Evolutionary conservation across 2,797 vertebrate species (phyloP), one percentile per base, ranked within the genome.

Genomic region (Acanthornis magna): DNA sequence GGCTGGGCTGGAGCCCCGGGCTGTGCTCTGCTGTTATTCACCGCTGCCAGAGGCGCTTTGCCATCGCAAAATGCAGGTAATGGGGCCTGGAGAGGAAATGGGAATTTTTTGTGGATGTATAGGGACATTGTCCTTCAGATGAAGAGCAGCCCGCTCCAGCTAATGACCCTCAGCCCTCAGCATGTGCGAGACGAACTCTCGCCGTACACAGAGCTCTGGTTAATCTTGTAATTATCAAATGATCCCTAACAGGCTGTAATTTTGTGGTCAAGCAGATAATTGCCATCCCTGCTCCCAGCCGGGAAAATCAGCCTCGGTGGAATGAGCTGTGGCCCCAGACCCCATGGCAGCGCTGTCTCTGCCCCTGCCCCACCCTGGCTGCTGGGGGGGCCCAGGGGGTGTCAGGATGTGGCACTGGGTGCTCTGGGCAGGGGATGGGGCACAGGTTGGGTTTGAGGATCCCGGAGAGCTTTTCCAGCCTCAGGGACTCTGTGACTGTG

Each of bases 191-290:
- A 47, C 38, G 80, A 83, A 34, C 88, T 70, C 86, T 36, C 13
- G 34, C 25, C 26, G 3, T 2, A 27, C 0, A 13, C n/a, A 71
- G 62, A 84, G 38, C 38, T 73, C 58, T 30, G 78, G 47, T 87
- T 93, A 93, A 95, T 92, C 88, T 82, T 14, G 75, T 88, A 91
- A 96, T 95, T 95, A 87, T 13, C 60, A 73, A 86, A 91, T 50
- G 18, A 27, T 48, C 42, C 34, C 85, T 67, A 70, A 43, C 74
- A 85, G 40, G 22, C 30, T 87, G 76, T 45, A 70, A 93, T 93
- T 91, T 82, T n/a, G 51, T 91, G 92, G 91, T 73, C 92, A 93
- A 38, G 86, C 71, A 73, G 74, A 48, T 79, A 75, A 95, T 95
- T 93, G 68, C 51, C 83, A 40, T 21, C 36, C 77, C 67, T 79